A percentile compares a stretch with the other conserved stretches of the same genome.
Evolutionary conservation across 2,888 invertebrate species (phyloP).

Genomic region (Tetramorium bicarinatum): DNA sequence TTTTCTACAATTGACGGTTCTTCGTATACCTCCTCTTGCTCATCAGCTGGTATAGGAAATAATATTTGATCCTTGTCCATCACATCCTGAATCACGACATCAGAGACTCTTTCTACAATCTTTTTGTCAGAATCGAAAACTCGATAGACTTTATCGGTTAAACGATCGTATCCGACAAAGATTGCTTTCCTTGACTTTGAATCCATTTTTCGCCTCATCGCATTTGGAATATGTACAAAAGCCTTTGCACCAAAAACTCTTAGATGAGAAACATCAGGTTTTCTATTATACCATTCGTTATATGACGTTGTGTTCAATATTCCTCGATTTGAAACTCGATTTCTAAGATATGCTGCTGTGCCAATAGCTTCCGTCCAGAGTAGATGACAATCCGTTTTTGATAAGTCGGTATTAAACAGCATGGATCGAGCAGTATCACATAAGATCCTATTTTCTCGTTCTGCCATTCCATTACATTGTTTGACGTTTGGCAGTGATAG

Average conservation of each 20-base stretch:
- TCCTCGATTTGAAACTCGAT: constrained; percentile 56
- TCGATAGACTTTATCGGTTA: constrained; percentile 32
- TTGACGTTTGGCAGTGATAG: constrained; percentile 78
- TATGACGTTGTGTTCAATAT: constrained; percentile 73
- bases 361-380: constrained; percentile 53
- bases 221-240: constrained; percentile 35
- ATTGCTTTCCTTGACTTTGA: constrained; percentile 19
- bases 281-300: constrained; percentile 29
- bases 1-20: background rate
- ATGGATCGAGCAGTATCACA: constrained; percentile 76
- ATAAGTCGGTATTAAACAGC: constrained; percentile 68
- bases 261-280: constrained; percentile 25
- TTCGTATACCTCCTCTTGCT: constrained; percentile 15
- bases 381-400: constrained; percentile 56
- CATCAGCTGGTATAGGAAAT: constrained; percentile 20
- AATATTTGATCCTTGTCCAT: background rate
- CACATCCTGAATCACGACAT: constrained; percentile 8
- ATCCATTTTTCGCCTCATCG: constrained; percentile 43
- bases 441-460: constrained; percentile 74
- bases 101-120: constrained; percentile 21
- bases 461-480: constrained; percentile 80
- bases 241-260: constrained; percentile 40
- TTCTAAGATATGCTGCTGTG: constrained; percentile 51
- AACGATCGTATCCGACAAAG: constrained; percentile 38
- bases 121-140: constrained; percentile 13